A percentile compares a stretch with the other conserved stretches of the same genome.
phyloP scores from a whole-genome alignment of 1,140 invertebrate species.

The Drosophila hydei region DNA sequence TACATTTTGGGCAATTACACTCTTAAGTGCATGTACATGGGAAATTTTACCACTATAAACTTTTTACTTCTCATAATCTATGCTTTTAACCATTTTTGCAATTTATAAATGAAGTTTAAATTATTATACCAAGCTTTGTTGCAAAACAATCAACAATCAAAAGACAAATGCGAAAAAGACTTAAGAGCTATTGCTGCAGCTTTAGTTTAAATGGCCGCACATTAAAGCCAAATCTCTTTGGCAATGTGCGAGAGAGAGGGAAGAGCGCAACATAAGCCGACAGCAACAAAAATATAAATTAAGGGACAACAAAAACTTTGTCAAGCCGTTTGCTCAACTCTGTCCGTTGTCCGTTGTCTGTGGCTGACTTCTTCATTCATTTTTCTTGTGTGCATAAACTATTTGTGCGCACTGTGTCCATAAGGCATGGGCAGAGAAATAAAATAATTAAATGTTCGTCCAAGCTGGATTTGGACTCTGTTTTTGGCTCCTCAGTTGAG shows the following conservation, averaged over 20 bases:
- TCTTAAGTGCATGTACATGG: not conserved
- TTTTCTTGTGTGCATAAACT: slow-evolving; percentile 36
- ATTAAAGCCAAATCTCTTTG: slow-evolving; percentile 23
- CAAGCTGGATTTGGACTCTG: slow-evolving; percentile 9
- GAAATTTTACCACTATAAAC: not conserved
- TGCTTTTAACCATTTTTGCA: not conserved
- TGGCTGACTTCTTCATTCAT: slow-evolving; percentile 37
- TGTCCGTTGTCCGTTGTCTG: slow-evolving; percentile 11
- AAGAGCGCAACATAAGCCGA: not conserved
- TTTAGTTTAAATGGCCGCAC: slow-evolving; percentile 46
- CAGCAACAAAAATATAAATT: slow-evolving; percentile 36
- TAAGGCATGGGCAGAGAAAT: slow-evolving; percentile 18
- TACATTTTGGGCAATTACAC: not conserved
- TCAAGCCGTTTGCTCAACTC: slow-evolving; percentile 14
- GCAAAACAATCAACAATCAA: slow-evolving; percentile 31
- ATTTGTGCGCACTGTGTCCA: slow-evolving; percentile 33
- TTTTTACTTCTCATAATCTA: too few relatives aligned
- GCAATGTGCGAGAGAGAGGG: not conserved
- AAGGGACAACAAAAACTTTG: slow-evolving; percentile 23
- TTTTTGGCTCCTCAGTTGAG: slow-evolving; percentile 28
- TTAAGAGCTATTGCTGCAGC: slow-evolving; percentile 36
- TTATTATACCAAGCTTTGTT: slow-evolving; percentile 1
- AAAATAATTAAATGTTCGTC: slow-evolving; percentile 49
- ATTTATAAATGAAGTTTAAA: not conserved
- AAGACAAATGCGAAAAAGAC: slow-evolving; percentile 4